Base-by-base conservation (phyloP, 2,113 vertebrate genomes). In the Redunca redunca region DNA sequence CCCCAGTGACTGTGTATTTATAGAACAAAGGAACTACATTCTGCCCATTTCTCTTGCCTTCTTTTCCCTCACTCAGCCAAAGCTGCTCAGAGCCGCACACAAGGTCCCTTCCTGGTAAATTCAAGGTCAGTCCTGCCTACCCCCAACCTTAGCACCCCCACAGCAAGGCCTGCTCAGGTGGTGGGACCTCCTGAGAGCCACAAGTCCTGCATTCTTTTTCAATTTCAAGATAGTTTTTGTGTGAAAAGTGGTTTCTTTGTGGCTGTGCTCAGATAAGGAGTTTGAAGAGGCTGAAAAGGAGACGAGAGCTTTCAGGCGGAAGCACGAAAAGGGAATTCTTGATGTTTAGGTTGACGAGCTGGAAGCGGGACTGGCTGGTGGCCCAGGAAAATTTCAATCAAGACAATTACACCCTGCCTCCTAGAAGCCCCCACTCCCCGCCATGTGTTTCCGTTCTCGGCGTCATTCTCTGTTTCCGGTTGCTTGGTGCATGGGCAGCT, bases 351-450 rank as follows among this genome's bases (percentile, higher is more conserved):
- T 82, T 6, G 0, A 87, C 77, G 52, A 93, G 81, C 94, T 93
- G 88, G 96, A 88, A 92, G 89, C 88, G 21, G 77, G 36, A 80
- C 88, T 98, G 98, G 98, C 98, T 87, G 85, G 85, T 46, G 83
- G 98, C 96, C 97, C 97, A 91, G 97, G 94, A 97, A 97, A 88
- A 94, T 96, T 97, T 94, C 88, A 95, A 77, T 93, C 92, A 87
- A 96, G 94, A 97, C 94, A 57, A 97, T 95, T 80, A 28, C 90
- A 17, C 55, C 43, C 92, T 16, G 3, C 94, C 82, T 94, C 77
- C 67, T n/a, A 7, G 0, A 43, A 87, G 80, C 80, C 53, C 82
- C 84, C 74, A 40, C 19, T 21, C n/a, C 67, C 67, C 67, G 6
- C n/a, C 84, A 64, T 5, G 50, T 36, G 85, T 86, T 52, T 64